phyloP scores from a whole-genome alignment of 2,888 invertebrate genomes.

The Alcis repandata region DNA sequence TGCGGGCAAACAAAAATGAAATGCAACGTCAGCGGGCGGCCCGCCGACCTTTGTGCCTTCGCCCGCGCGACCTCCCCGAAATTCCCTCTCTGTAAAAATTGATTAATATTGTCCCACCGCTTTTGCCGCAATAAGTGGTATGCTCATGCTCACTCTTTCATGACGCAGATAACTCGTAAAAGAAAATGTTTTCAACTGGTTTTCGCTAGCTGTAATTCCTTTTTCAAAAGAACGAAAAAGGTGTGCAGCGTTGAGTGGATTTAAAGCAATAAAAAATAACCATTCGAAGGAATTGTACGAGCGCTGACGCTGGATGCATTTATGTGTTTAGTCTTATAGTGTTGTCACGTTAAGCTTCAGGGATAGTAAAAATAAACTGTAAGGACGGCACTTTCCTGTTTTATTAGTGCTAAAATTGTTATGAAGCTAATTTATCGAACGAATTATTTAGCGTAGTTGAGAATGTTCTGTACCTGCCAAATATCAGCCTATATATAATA shows the following conservation, averaged over 20 bases:
- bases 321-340: constrained; percentile 56
- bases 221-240: constrained; percentile 61
- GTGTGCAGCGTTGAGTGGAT: constrained; percentile 62
- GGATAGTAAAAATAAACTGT: constrained; percentile 34
- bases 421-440: constrained; percentile 19
- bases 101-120: constrained; percentile 78
- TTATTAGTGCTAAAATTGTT: constrained; percentile 24
- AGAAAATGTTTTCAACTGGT: constrained; percentile 67
- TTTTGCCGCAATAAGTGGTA: constrained; percentile 70
- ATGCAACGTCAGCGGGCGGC: constrained; percentile 77
- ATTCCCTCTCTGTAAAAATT: constrained; percentile 78
- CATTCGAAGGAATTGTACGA: constrained; percentile 64
- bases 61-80: constrained; percentile 67
- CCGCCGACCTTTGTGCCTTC: constrained; percentile 73
- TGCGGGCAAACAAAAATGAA: constrained; percentile 78
- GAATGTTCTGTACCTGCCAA: constrained; percentile 18
- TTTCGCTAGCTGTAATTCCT: constrained; percentile 61
- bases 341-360: constrained; percentile 49
- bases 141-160: constrained; percentile 67
- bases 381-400: constrained; percentile 19
- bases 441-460: constrained; percentile 23
- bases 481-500: constrained; percentile 7
- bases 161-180: constrained; percentile 63
- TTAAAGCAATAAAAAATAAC: constrained; percentile 67
- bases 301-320: constrained; percentile 61